These are phyloP conservation scores for Caerostris darwini DNA, from an alignment of 1,140 invertebrate species.

Conservation along the genomic window DNA sequence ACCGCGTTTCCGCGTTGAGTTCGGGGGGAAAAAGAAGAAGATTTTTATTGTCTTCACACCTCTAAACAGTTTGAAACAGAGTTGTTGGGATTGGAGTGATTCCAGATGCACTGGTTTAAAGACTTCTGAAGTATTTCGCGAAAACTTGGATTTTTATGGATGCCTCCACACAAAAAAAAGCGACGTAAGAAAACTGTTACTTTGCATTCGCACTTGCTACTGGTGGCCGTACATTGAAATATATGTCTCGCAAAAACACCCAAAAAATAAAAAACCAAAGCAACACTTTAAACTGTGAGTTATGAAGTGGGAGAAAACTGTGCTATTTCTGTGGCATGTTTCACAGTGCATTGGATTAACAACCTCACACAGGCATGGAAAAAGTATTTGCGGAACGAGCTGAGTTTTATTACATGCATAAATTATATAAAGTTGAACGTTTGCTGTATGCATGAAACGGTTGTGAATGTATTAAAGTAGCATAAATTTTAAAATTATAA, in stretches of 20 bases:
- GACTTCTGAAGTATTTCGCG: not conserved
- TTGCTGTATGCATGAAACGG: too few relatives aligned
- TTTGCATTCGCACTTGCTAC: not conserved
- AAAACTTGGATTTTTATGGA: not conserved
- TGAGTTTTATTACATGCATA: not conserved
- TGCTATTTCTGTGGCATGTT: not conserved
- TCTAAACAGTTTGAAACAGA: not conserved
- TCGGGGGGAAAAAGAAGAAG: not conserved
- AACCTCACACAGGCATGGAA: not conserved
- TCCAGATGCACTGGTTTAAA: not conserved
- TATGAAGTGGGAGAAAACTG: not conserved
- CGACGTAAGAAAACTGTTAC: not conserved
- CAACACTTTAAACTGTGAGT: not conserved
- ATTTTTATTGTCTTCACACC: slow-evolving; percentile 12
- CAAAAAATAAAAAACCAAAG: not conserved
- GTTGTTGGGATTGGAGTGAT: slow-evolving; percentile 11
- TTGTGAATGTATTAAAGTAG: too few relatives aligned
- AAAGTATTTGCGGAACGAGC: not conserved
- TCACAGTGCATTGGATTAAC: not conserved
- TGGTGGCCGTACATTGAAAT: not conserved
- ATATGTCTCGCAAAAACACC: not conserved
- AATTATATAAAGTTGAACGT: too few relatives aligned
- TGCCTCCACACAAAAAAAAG: not conserved
- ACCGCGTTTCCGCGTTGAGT: not conserved
- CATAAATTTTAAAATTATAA: too few relatives aligned